These are phyloP conservation scores for Dryas iulia DNA, from an alignment of 1,140 invertebrate species.

Conservation along the genomic window DNA sequence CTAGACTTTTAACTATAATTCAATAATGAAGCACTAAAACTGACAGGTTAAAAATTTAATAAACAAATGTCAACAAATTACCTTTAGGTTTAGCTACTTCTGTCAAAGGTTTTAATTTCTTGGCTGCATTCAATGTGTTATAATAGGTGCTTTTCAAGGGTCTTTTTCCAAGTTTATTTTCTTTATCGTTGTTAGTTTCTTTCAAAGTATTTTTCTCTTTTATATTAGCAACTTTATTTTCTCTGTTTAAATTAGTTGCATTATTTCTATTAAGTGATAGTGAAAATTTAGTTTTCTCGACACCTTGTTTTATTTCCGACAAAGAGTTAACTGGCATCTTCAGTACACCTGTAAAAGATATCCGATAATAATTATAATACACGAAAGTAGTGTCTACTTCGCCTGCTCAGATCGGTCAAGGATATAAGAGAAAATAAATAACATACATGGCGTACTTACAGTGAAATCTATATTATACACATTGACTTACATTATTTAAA, in stretches of 20 bases:
- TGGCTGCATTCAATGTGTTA: conserved; percentile 69
- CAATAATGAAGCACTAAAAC: conserved; percentile 2
- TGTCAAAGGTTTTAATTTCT: conserved; percentile 63
- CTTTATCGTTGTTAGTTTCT: conserved; percentile 53
- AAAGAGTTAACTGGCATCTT: conserved; percentile 78
- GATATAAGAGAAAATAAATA: conserved; percentile 42
- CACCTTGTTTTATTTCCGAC: conserved; percentile 72
- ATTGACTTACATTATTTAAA: conserved; percentile 73
- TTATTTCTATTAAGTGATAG: conserved; percentile 73
- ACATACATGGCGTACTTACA: conserved; percentile 56
- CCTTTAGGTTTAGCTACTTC: conserved; percentile 52
- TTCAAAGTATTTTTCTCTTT: conserved; percentile 44
- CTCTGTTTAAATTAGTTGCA: conserved; percentile 60
- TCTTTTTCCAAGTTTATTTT: conserved; percentile 67
- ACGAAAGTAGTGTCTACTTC: conserved; percentile 35
- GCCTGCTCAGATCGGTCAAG: conserved; percentile 60
- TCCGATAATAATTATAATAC: conserved; percentile 40
- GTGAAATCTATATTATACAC: conserved; percentile 55
- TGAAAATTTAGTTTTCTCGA: conserved; percentile 69
- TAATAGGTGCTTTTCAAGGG: conserved; percentile 56
- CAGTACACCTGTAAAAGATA: conserved; percentile 71
- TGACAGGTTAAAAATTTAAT: conserved; percentile 17
- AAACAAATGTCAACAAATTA: conserved; percentile 35
- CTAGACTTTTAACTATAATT: conserved; percentile 5
- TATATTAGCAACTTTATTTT: conserved; percentile 45